Evolutionary conservation across 1,140 invertebrate species (phyloP), one percentile per base, ranked within the genome.

Genomic region (Oreohelix idahoensis): DNA sequence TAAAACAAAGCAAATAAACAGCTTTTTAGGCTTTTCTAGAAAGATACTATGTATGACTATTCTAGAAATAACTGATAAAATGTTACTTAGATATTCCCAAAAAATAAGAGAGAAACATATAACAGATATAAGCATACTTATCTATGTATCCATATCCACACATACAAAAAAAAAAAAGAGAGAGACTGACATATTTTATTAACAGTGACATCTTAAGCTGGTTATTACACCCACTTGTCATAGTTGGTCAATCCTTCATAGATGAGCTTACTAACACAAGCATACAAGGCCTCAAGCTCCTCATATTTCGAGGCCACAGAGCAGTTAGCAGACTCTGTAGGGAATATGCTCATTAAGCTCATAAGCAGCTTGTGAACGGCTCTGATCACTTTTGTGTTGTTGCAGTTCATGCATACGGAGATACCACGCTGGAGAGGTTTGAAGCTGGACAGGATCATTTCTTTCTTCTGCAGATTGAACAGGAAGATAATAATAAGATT

Each of bases 281-380:
- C 95, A 91, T 99, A 99, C 10, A 99, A 93, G 66, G 95, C 95
- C 87, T 99, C 97, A 0, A 99, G 92, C 90, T 99, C 97, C 89
- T 98, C 97, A 89, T 96, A 95, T 93, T 97, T 97, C 0, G 96
- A 96, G 0, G 96, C 94, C 4, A 96, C 95, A 58, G 94, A 95
- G 0, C 96, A 95, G 1, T 94, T 95, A 0, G 95, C 95, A 0
- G 96, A 94, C 89, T 99, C 97, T 0, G 97, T 96, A 0, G 97
- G 97, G 90, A 98, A 98, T n/a, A 97, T 95, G 1, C 95, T 95
- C 95, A 98, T 98, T 10, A 99, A 93, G 85, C 96, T 95, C 0
- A 96, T 96, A 26, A 99, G 92, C 5, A 99, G 93, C 70, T 95
- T 95, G 91, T 98, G 97, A 71, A 98, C 96, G 5, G 97, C 92